Evolutionary conservation across 2,888 invertebrate genomes (phyloP), one percentile per base, ranked within the genome.

Genomic region (Megaustenia siamemsis): DNA sequence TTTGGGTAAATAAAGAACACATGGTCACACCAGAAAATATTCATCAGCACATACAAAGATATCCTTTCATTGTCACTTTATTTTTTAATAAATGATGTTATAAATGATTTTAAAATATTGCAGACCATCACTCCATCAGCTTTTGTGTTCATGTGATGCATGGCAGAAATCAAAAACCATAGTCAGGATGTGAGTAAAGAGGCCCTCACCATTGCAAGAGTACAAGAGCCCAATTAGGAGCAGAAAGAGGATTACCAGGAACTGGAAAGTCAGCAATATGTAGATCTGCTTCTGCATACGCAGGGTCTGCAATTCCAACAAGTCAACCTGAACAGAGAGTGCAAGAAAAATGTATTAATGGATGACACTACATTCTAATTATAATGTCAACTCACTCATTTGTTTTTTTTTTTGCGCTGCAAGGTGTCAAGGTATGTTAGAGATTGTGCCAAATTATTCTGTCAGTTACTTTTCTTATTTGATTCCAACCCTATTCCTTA

Each of bases 91-190:
- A 15, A 28, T 12, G n/a, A 5, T 15, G 28, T 28, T 12, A 60
- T 28, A 60, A 60, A 60, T 63, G 2, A 32, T 32, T 32, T 1
- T 12, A 1, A 8, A 63, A 12, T 15, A 63, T 32, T 18, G 15
- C 28, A 63, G 63, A 32, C 63, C 32, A 28, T 63, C 32, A 32
- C 5, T 32, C 4, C 32, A 63, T 63, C 63, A 63, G 43, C 56
- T 69, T 35, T 56, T 82, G 53, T 69, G 77, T 45, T 73, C 83
- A 53, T 35, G 38, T 18, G 63, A 18, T 5, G 45, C 66, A 32
- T 63, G 32, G 56, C 85, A 85, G 63, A 78, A 83, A 43, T 82
- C 87, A 53, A 87, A 87, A 18, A 85, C 85, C 35, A 84, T 63
- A 40, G 75, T 28, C n/a, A 79, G 76, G 63, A 82, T 86, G 28